Conservation (phyloP, 2,113 vertebrate species). For the Lampris megalopsis region DNA sequence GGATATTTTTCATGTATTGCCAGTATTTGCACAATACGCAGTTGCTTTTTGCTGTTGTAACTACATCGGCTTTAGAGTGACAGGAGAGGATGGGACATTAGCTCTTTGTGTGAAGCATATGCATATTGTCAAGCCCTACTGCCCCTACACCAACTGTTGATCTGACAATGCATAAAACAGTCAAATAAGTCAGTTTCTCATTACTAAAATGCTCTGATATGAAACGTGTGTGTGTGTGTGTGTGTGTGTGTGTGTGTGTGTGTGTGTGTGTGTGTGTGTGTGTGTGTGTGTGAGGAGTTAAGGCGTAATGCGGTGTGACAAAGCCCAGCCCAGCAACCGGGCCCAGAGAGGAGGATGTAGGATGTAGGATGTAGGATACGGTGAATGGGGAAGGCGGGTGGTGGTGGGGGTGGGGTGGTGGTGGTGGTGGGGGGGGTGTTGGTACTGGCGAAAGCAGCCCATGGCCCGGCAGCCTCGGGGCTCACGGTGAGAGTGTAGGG, state of each 20-base stretch:
- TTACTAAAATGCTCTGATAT: not conserved
- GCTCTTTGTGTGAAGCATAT: too few species aligned
- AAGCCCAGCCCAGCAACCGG: slow-evolving; percentile 40
- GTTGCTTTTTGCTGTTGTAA: too few species aligned
- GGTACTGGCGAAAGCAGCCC: slow-evolving; percentile 50
- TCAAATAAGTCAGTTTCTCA: not conserved
- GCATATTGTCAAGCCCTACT: too few species aligned
- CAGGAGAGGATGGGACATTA: too few species aligned
- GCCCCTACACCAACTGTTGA: too few species aligned
- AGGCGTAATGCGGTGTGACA: slow-evolving; percentile 64
- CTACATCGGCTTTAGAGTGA: too few species aligned
- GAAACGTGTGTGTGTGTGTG: not conserved
- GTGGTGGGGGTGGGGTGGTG: slow-evolving; percentile 29
- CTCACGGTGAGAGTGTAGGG: slow-evolving; percentile 59
- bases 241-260: slow-evolving; percentile 6
- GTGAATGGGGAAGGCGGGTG: not conserved
- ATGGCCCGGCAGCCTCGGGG: slow-evolving; percentile 49
- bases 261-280: not conserved
- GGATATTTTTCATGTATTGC: too few species aligned
- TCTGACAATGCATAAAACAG: not conserved
- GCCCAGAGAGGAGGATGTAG: slow-evolving; percentile 59
- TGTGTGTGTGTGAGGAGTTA: slow-evolving; percentile 45
- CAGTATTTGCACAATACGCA: too few species aligned
- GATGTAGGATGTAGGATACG: too few species aligned
- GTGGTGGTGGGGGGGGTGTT: slow-evolving; percentile 36